phyloP scores from a whole-genome alignment of 37 sponge, comb jelly and placozoan species.

The Geodia barretti region DNA sequence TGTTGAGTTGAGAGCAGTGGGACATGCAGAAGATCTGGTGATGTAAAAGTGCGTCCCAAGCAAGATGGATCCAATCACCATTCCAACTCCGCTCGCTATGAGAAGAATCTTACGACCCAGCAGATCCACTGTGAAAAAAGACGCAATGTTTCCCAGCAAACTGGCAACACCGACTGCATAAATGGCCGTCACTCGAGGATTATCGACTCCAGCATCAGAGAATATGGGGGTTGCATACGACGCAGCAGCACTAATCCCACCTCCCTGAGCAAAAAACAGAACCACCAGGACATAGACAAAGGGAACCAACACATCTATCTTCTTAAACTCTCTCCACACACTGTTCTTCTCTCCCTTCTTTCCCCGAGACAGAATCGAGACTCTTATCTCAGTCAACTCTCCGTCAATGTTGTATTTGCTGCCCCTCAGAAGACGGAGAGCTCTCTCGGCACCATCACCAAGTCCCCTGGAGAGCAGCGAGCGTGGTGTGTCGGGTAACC shows the following conservation, averaged over 20 bases:
- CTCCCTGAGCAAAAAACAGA: slow-evolving; percentile 24
- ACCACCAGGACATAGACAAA: slow-evolving; percentile 13
- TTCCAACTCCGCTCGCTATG: slow-evolving; percentile 19
- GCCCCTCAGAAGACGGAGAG: slow-evolving; percentile 56
- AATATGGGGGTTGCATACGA: slow-evolving; percentile 52
- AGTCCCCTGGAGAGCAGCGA: slow-evolving; percentile 41
- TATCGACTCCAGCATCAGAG: slow-evolving; percentile 23
- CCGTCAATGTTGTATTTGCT: slow-evolving; percentile 9
- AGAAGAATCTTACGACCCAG: slow-evolving; percentile 73
- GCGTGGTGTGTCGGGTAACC: slow-evolving; percentile 62
- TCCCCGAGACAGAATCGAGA: background rate
- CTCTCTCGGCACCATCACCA: slow-evolving; percentile 13
- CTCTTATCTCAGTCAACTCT: slow-evolving; percentile 17
- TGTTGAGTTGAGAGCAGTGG: no score
- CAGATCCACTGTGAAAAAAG: slow-evolving; percentile 53
- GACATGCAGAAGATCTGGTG: slow-evolving; percentile 5
- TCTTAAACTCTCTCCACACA: slow-evolving; percentile 1
- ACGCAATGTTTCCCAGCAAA: slow-evolving; percentile 15
- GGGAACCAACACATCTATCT: background rate
- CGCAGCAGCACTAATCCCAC: slow-evolving; percentile 40
- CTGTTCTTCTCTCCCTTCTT: background rate
- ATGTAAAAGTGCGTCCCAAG: slow-evolving; percentile 49
- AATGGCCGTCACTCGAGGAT: slow-evolving; percentile 6
- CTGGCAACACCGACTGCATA: slow-evolving; percentile 23
- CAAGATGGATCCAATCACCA: slow-evolving; percentile 24